phyloP scores from a whole-genome alignment of 35 echinoderm and acorn worm genomes.

The Heliocidaris erythrogramma region DNA sequence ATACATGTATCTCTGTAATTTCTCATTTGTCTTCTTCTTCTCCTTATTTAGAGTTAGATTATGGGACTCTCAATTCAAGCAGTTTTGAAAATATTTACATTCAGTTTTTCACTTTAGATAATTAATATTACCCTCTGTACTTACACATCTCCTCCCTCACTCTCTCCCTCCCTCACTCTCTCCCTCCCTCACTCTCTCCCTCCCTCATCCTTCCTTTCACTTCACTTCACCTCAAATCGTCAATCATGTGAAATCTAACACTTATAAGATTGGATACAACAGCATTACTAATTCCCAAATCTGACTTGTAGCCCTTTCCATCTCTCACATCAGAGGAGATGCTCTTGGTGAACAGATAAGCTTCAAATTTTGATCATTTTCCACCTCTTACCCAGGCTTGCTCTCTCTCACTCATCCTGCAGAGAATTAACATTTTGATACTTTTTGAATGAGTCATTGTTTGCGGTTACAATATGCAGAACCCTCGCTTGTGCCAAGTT shows the following conservation, averaged over 20 bases:
- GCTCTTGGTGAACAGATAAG: background rate
- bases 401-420: background rate
- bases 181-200: background rate
- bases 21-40: background rate
- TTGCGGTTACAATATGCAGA: background rate
- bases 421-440: conserved; percentile 7
- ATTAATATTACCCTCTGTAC: too few species aligned
- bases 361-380: background rate
- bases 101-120: too few species aligned
- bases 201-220: background rate
- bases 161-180: background rate
- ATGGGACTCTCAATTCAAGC: too few species aligned
- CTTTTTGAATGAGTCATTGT: background rate
- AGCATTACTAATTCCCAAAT: too few species aligned
- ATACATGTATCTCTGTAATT: background rate
- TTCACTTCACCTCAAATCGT: background rate
- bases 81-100: too few species aligned
- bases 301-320: too few species aligned
- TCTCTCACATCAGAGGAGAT: background rate
- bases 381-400: background rate
- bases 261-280: too few species aligned
- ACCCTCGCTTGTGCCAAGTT: background rate
- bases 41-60: background rate
- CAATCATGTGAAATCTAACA: background rate
- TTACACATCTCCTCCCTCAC: too few species aligned